These are phyloP conservation scores for Cyclura pinguis DNA, from an alignment of 2,797 vertebrate species.

Conservation along the genomic window DNA sequence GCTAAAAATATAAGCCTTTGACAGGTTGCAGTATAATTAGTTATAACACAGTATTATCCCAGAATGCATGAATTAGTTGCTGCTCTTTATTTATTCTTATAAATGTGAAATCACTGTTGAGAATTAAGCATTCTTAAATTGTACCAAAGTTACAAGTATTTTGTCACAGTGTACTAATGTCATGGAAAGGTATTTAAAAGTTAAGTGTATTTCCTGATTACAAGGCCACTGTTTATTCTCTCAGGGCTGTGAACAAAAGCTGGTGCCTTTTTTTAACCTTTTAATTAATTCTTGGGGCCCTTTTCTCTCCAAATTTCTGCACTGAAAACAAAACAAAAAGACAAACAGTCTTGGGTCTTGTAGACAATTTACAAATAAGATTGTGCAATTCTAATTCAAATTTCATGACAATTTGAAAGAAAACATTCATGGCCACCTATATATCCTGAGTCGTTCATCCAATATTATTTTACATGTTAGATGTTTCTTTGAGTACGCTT, in stretches of 20 bases:
- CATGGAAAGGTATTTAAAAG: background rate
- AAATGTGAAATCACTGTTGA: slow-evolving; percentile 13
- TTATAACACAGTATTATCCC: slow-evolving; percentile 27
- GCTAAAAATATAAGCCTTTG: background rate
- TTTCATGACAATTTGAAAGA: background rate
- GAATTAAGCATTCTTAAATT: slow-evolving; percentile 9
- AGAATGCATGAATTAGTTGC: background rate
- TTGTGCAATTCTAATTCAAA: background rate
- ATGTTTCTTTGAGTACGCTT: background rate
- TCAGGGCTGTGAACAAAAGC: slow-evolving; percentile 7
- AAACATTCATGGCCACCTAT: background rate
- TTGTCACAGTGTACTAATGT: slow-evolving; percentile 29
- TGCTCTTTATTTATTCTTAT: slow-evolving; percentile 27
- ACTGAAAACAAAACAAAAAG: background rate
- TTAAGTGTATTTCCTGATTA: slow-evolving; percentile 6
- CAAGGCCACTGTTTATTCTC: slow-evolving; percentile 24
- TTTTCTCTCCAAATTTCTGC: background rate
- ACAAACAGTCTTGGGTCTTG: background rate
- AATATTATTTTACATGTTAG: background rate
- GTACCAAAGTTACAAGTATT: slow-evolving; percentile 41
- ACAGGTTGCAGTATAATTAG: slow-evolving; percentile 8
- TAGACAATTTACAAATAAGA: background rate
- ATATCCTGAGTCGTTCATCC: background rate
- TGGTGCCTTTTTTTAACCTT: background rate
- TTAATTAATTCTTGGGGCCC: background rate